Evolutionary conservation across 2,797 vertebrate species (phyloP).

Genomic region (Bucorvus abyssinicus): DNA sequence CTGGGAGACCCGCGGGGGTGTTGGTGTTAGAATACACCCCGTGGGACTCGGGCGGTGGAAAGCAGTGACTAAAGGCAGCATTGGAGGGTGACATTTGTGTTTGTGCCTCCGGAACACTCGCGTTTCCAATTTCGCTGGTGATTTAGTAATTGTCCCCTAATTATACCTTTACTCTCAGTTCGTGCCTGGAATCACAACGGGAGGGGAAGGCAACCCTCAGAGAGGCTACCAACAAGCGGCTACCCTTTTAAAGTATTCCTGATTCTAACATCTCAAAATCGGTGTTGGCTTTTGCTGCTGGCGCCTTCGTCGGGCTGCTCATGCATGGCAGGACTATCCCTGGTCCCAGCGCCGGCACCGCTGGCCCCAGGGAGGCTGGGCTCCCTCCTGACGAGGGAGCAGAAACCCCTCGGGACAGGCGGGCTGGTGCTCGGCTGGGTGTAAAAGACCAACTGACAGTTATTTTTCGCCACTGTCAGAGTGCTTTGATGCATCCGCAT

Average conservation of each 20-base stretch:
- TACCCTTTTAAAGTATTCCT: neutral
- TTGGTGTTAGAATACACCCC: neutral
- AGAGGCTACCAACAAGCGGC: neutral
- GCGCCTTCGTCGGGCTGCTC: fast-evolving
- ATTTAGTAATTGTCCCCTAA: neutral
- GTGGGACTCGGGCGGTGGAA: fast-evolving
- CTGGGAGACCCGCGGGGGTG: fast-evolving
- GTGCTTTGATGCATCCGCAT: neutral
- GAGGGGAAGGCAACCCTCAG: neutral
- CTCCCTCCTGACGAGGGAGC: fast-evolving
- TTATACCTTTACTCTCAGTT: neutral
- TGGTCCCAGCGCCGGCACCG: neutral
- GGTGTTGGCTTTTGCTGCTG: neutral
- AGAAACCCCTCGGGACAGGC: neutral
- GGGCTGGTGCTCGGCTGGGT: neutral
- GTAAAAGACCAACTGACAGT: neutral
- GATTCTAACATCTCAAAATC: neutral
- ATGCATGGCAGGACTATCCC: neutral
- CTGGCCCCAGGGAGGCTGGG: neutral
- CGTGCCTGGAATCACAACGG: neutral
- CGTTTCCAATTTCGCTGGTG: neutral
- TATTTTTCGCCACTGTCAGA: neutral
- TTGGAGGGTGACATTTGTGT: neutral
- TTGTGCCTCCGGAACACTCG: fast-evolving
- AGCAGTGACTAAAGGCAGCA: neutral